phyloP scores from a whole-genome alignment of 1,140 invertebrate species.

The Amyelois transitella region DNA sequence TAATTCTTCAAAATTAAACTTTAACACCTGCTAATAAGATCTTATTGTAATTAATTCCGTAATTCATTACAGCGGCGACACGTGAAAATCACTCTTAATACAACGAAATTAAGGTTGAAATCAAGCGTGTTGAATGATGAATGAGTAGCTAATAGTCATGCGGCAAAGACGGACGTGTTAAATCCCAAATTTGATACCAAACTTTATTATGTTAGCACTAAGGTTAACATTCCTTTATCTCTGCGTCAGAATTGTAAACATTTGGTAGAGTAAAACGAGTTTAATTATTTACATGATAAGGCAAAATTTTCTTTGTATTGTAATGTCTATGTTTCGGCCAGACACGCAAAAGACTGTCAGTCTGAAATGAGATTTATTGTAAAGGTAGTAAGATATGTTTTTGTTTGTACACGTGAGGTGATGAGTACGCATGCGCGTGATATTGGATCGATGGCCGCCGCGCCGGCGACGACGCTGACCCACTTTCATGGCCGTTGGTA shows the following conservation, averaged over 20 bases:
- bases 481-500: conserved; percentile 31
- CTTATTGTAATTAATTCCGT: neutral
- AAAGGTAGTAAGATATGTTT: conserved; percentile 21
- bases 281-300: no score
- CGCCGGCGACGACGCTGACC: conserved; percentile 57
- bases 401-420: conserved; percentile 15
- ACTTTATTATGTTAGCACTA: neutral
- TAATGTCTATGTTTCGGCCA: no score
- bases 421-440: conserved; percentile 49
- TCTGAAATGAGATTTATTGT: neutral
- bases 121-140: neutral
- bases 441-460: conserved; percentile 51
- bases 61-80: neutral
- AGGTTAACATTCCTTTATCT: neutral
- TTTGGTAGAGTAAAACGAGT: no score
- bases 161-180: neutral
- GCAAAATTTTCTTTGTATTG: no score
- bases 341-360: conserved; percentile 18
- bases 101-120: neutral
- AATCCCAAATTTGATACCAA: neutral
- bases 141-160: neutral
- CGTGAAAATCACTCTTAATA: neutral
- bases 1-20: neutral
- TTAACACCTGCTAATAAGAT: neutral
- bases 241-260: neutral